Conservation (phyloP, 2,797 vertebrate genomes). For the Melopsittacus undulatus region DNA sequence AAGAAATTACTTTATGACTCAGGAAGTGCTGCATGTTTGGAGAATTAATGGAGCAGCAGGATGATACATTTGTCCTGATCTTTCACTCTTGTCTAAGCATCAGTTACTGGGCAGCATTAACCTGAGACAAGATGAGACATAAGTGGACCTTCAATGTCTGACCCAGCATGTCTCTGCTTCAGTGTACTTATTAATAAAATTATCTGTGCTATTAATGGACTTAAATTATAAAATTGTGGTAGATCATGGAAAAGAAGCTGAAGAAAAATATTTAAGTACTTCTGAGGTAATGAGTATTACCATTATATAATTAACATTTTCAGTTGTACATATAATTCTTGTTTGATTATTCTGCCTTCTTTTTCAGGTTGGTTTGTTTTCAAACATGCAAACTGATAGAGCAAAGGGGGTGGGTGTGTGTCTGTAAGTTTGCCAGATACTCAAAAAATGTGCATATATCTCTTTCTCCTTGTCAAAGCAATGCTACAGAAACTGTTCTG, state of each 20-base stretch:
- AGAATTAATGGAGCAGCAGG: neutral
- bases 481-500: neutral
- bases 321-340: neutral
- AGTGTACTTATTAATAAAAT: conserved; percentile 24
- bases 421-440: neutral
- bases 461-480: neutral
- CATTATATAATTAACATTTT: neutral
- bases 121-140: neutral
- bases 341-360: neutral
- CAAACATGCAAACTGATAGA: neutral
- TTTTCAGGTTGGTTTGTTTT: neutral
- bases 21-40: neutral
- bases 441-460: neutral
- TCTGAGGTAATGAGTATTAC: neutral
- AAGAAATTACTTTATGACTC: neutral
- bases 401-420: neutral
- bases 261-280: neutral
- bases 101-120: conserved; percentile 37
- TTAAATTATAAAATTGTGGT: conserved; percentile 15
- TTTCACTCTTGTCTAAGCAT: conserved; percentile 28
- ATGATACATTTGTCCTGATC: conserved; percentile 8
- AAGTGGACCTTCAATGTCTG: conserved; percentile 18
- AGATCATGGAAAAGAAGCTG: neutral
- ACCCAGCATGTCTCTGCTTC: conserved; percentile 18
- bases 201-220: neutral